Evolutionary conservation across 2,113 vertebrate genomes (phyloP), one percentile per base, ranked within the genome.

Genomic region (Cranoglanis bouderius): DNA sequence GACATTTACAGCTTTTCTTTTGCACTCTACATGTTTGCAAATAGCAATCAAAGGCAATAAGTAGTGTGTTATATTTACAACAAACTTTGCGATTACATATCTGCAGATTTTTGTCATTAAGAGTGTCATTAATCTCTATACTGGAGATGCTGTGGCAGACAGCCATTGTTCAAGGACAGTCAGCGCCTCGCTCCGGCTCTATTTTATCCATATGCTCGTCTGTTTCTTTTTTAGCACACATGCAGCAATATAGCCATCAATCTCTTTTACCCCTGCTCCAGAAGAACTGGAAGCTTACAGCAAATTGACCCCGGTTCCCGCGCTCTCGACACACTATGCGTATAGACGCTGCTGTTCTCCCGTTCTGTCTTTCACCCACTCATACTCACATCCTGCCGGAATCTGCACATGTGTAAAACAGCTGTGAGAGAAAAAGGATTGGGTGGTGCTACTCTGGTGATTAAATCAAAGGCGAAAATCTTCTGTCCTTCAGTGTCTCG

Each of bases 191-290:
- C 35, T 74, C 67, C 81, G 19, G 38, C 70, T 86, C 87, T 82
- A 75, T 72, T 74, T 84, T 83, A 24, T 84, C 72, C 51, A 65
- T 32, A 55, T 74, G 61, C 83, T 88, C 57, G 35, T 65, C 53
- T 24, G 46, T 53, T 53, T 55, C 80, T 84, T 89, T 78, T 75
- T 74, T 70, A 53, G 84, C 65, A 55, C 57, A 51, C 77, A 40
- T 16, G 84, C 70, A 46, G 78, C 72, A 63, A 51, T 85, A 43
- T 57, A 85, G 78, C 86, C 55, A 87, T 91, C 89, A 92, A 91
- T 90, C 87, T 87, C 46, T 81, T 84, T 84, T 26, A 89, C 70
- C 55, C 85, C 63, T 29, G 63, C 65, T 65, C 75, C 85, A 35
- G 80, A 90, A 85, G 90, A 81, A 70, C 67, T 77, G 49, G 19